Conservation (phyloP, 2,888 invertebrate species). For the Busseola fusca region DNA sequence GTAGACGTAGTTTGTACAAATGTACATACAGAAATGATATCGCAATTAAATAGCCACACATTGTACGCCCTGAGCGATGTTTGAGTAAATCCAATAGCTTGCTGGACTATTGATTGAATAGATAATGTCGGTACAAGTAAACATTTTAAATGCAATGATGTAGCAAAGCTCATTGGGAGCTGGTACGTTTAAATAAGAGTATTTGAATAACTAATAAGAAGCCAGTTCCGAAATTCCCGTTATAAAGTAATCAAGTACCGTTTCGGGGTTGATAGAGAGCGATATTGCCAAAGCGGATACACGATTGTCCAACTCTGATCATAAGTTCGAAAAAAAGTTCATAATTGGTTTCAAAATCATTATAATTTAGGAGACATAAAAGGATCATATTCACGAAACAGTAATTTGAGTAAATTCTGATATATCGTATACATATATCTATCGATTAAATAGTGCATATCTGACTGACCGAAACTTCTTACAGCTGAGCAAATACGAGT, state of each 20-base stretch:
- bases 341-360: neutral
- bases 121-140: conserved; percentile 60
- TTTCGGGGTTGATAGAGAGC: conserved; percentile 17
- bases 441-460: neutral
- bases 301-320: neutral
- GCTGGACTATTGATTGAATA: conserved; percentile 59
- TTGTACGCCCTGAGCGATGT: conserved; percentile 35
- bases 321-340: neutral
- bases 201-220: conserved; percentile 40
- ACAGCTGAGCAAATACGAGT: conserved; percentile 19
- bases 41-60: conserved; percentile 48
- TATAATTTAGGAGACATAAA: neutral
- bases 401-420: neutral
- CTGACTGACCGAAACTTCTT: neutral
- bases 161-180: conserved; percentile 45
- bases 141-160: conserved; percentile 58
- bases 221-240: conserved; percentile 38
- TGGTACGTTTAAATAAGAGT: conserved; percentile 35
- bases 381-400: neutral
- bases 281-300: conserved; percentile 7
- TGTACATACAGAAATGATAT: conserved; percentile 35
- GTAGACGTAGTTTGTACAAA: conserved; percentile 26
- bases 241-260: conserved; percentile 40
- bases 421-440: neutral
- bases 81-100: conserved; percentile 51